These are phyloP conservation scores for Mystacornis crossleyi DNA, from an alignment of 2,113 vertebrate species.

Conservation along the genomic window DNA sequence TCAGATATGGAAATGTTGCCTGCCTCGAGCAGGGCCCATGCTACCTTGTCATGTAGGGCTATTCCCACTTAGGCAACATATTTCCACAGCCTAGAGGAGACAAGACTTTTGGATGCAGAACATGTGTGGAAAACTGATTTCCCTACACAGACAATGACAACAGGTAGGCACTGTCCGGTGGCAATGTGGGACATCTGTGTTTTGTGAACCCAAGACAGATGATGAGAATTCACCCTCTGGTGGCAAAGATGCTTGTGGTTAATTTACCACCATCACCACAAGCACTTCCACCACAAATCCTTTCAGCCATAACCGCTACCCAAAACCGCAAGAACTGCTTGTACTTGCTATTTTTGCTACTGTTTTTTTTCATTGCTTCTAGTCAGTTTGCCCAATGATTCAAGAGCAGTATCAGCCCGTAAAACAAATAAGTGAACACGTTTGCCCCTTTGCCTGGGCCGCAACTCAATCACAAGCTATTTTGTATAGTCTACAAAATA, in stretches of 20 bases:
- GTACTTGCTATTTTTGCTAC: background rate
- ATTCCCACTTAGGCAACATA: background rate
- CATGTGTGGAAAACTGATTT: background rate
- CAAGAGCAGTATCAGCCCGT: background rate
- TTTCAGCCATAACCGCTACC: background rate
- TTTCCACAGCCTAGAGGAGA: background rate
- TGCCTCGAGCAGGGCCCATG: rapidly evolving
- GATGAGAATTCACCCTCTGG: background rate
- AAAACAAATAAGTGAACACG: background rate
- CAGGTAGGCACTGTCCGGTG: background rate
- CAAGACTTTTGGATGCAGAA: background rate
- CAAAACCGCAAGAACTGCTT: background rate
- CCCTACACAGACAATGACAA: rapidly evolving
- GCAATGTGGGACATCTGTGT: background rate
- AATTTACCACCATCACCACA: background rate
- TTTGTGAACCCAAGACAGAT: background rate
- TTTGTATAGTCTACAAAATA: background rate
- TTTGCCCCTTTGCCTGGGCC: background rate
- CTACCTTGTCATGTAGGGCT: background rate
- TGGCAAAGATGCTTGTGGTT: background rate
- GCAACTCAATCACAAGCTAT: background rate
- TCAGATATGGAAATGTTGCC: background rate
- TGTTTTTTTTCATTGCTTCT: background rate
- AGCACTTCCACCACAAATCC: slow-evolving; percentile 2
- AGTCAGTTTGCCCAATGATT: background rate